These are phyloP conservation scores for Indicator indicator DNA, from an alignment of 2,113 vertebrate genomes.

Conservation along the genomic window DNA sequence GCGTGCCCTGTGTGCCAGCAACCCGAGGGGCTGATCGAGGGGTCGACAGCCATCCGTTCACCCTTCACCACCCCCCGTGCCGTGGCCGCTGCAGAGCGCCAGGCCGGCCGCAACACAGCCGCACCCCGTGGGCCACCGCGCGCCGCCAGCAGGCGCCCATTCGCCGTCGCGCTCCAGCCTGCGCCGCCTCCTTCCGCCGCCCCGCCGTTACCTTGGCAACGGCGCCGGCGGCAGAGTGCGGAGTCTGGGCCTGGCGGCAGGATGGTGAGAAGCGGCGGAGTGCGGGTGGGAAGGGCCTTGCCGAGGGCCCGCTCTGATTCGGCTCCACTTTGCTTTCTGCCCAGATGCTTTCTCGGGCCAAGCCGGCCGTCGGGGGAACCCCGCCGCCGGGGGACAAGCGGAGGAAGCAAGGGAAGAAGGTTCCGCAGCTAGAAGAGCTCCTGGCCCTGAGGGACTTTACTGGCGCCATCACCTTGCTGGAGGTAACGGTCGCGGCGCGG, in stretches of 20 bases:
- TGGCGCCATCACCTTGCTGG: slow-evolving; percentile 89
- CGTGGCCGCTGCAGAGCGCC: fast-evolving
- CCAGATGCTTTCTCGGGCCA: slow-evolving; percentile 93
- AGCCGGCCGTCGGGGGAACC: slow-evolving; percentile 87
- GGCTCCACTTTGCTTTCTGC: neutral
- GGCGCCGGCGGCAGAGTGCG: neutral
- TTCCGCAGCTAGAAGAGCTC: slow-evolving; percentile 88
- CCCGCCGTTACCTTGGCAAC: slow-evolving; percentile 35
- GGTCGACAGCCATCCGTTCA: too few relatives aligned
- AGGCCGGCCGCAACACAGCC: neutral
- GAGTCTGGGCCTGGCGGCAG: neutral
- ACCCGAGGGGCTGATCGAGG: fast-evolving
- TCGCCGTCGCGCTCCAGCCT: neutral
- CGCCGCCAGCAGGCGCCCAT: neutral
- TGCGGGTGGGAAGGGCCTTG: neutral
- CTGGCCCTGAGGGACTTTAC: slow-evolving; percentile 90
- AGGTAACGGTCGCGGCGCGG: slow-evolving; percentile 75
- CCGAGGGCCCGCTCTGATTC: neutral
- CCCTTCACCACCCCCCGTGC: too few relatives aligned
- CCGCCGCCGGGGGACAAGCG: slow-evolving; percentile 73
- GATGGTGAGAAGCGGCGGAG: slow-evolving; percentile 32
- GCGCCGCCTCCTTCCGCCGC: neutral
- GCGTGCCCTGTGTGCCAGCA: fast-evolving
- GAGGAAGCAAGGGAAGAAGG: slow-evolving; percentile 87
- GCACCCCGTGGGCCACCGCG: neutral